phyloP scores from a whole-genome alignment of 1,140 invertebrate species.

The Drosophila hydei region DNA sequence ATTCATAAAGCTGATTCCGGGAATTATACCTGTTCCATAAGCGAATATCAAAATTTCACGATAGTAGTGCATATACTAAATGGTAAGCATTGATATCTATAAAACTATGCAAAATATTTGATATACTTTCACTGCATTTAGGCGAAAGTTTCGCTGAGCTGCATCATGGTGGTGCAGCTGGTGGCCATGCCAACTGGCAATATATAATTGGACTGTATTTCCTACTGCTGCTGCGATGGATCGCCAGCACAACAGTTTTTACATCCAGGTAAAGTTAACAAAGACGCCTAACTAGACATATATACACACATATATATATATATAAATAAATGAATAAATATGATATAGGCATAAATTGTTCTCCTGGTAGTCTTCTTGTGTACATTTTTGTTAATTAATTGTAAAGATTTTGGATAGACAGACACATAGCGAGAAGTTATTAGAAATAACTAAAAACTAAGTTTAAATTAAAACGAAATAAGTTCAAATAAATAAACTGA shows the following conservation, averaged over 20 bases:
- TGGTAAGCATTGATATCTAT: constrained; percentile 85
- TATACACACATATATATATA: neutral
- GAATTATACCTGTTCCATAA: constrained; percentile 91
- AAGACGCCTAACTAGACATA: constrained; percentile 13
- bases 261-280: constrained; percentile 56
- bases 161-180: constrained; percentile 83
- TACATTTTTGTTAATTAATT: constrained; percentile 78
- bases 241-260: constrained; percentile 34
- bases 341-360: constrained; percentile 29
- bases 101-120: neutral
- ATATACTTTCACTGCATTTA: constrained; percentile 49
- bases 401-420: constrained; percentile 63
- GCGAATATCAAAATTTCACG: constrained; percentile 87
- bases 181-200: constrained; percentile 27
- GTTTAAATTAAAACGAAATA: constrained; percentile 31
- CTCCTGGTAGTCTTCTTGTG: constrained; percentile 30
- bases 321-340: constrained; percentile 14
- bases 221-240: constrained; percentile 41
- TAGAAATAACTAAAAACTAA: constrained; percentile 77
- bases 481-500: constrained; percentile 42
- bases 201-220: constrained; percentile 39
- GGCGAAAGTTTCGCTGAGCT: constrained; percentile 87
- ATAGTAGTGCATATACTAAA: constrained; percentile 90
- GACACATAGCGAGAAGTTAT: constrained; percentile 58
- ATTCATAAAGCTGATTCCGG: constrained; percentile 90